Percentiles rank a stretch among this genome's conserved stretches.
Evolutionary conservation across 2,888 invertebrate genomes (phyloP).

Genomic region (Heliconius hortense): DNA sequence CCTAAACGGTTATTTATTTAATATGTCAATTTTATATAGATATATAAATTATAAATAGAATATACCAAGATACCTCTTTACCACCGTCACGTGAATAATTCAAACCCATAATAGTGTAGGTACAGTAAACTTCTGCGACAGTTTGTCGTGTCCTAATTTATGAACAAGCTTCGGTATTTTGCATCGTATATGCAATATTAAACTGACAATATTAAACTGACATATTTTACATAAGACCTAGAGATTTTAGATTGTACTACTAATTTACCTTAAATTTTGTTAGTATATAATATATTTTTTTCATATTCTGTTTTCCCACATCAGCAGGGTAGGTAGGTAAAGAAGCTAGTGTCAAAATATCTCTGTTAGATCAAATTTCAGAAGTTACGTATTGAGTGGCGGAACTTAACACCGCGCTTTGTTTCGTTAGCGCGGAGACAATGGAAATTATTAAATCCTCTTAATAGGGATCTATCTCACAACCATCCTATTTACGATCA

Average conservation of each 20-base stretch:
- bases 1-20: too few species aligned
- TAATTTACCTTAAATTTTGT: not conserved
- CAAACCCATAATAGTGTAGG: slow-evolving; percentile 14
- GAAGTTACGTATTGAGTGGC: too few species aligned
- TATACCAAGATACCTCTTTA: not conserved
- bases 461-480: not conserved
- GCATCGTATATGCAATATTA: slow-evolving; percentile 10
- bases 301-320: too few species aligned
- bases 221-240: slow-evolving; percentile 9
- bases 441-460: too few species aligned
- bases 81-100: slow-evolving; percentile 12
- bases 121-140: slow-evolving; percentile 20
- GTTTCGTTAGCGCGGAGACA: too few species aligned
- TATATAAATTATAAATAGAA: not conserved
- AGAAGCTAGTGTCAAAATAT: too few species aligned
- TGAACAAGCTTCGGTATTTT: slow-evolving; percentile 19
- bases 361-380: too few species aligned
- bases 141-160: slow-evolving; percentile 25
- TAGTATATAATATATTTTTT: too few species aligned
- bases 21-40: too few species aligned
- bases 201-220: not conserved
- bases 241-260: not conserved
- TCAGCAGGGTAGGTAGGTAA: too few species aligned
- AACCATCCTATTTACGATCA: not conserved
- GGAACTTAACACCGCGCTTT: too few species aligned